Base-by-base conservation (phyloP, 64 coral and sea anemone genomes). In the Anthopleura sola region DNA sequence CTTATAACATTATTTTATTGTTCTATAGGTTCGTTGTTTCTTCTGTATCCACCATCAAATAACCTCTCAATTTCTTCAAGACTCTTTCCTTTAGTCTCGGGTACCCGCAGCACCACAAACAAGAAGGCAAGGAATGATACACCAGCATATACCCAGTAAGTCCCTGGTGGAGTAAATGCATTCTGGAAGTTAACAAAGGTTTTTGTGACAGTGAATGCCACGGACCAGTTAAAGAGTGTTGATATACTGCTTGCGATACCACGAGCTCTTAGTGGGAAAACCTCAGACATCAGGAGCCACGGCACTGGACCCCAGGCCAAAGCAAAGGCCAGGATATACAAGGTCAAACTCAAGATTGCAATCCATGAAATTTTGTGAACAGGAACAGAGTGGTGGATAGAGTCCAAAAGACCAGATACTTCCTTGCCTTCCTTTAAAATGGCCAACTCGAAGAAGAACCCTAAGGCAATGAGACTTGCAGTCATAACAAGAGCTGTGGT, bases 231-330 rank as follows among this genome's bases (percentile, higher is more conserved):
- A 0, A 49, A 80, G 18, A 86, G 34, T 3, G 86, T 84, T 11
- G 84, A 55, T 18, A 95, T 75, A 23, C 93, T 80, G n/a, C 82
- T 86, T 14, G 82, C 90, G 7, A 91, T 36, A 40, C 93, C 93
- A 20, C 93, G 90, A 6, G 90, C 93, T 88, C 79, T 78, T 26
- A 91, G 55, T 19, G 93, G 93, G 19, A 95, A 82, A 1, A 95
- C 86, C 44, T 95, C 93, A 2, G 90, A 82, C 90, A 92, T 95
- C 31, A 95, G 75, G 3, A 95, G 32, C 93, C 93, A 95, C 3
- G 93, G 93, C 18, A 95, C 75, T 64, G 93, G 93, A 5, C 93
- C 93, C 93, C 93, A 95, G 23, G 93, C 90, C n/a, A 92, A n/a
- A 10, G 90, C 29, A 38, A 86, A 95, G 3, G 79, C 57, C 21